Base-by-base conservation (phyloP, 1,140 invertebrate genomes). In the Rhynchophorus ferrugineus region DNA sequence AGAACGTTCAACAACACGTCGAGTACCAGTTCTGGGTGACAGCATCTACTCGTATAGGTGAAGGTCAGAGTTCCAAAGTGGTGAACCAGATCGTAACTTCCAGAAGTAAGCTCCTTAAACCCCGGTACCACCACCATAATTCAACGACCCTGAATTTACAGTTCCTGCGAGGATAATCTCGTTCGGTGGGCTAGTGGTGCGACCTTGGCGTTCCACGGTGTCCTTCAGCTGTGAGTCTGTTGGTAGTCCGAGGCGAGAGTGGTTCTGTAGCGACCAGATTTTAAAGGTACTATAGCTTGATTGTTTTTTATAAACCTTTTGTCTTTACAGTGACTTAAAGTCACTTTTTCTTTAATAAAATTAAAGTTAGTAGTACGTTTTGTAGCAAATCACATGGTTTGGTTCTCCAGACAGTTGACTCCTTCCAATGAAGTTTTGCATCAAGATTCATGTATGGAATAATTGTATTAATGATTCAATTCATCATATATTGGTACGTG, bases 11-110 rank as follows among this genome's bases (percentile, higher is more conserved):
- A 56, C 83, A 86, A 2, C 79, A 86, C 29, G 84, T 85, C 3
- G 80, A 83, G 53, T 91, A 91, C 65, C 81, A 88, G 65, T 87
- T 86, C 63, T 89, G 85, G 85, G 82, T 89, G 6, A 85, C 84
- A 2, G 85, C 84, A 7, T 82, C 80, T 9, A 89, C 85, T 0
- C 71, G 81, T 18, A 78, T 85, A 34, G 86, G 85, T 0, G 85
- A 88, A 64, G 85, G 85, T 0, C 81, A 82, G 59, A 84, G 81
- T 65, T 84, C 83, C 0, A 72, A 75, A 49, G 80, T 84, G 0
- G 78, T 80, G 1, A 78, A 80, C 0, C 80, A 83, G 62, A 71
- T 80, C 13, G 74, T 79, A 8, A 78, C 73, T 1, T 64, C 56
- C n/a, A 64, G 71, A 71, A 71, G 72, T 73, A 58, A 62, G 59